Conservation (phyloP, 2,888 invertebrate genomes). For the Hoplodrina ambigua region DNA sequence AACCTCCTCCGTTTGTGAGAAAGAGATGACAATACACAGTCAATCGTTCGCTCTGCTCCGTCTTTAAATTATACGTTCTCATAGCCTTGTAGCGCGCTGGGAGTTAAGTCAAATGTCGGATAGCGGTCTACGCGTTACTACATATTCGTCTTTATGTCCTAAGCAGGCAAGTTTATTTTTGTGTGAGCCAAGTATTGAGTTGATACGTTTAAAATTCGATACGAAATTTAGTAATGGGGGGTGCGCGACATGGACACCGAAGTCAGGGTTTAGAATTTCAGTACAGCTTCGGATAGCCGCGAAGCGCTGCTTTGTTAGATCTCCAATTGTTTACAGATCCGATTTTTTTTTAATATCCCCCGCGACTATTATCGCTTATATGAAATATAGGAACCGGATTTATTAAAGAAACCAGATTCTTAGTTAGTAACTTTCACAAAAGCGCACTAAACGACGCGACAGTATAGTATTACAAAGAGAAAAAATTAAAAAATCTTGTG, state of each 20-base stretch:
- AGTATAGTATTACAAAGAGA: conserved; percentile 73
- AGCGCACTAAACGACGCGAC: conserved; percentile 65
- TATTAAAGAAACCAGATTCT: conserved; percentile 65
- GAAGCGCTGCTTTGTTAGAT: conserved; percentile 89
- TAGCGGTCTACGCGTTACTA: conserved; percentile 38
- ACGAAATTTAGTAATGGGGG: conserved; percentile 90
- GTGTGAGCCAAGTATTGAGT: conserved; percentile 24
- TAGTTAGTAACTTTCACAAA: conserved; percentile 58
- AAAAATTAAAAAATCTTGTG: conserved; percentile 61
- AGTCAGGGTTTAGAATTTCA: conserved; percentile 90
- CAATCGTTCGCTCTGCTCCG: conserved; percentile 77
- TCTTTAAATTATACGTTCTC: conserved; percentile 91
- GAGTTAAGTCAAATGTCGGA: conserved; percentile 69
- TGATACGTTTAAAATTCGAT: conserved; percentile 69
- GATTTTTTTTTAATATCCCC: conserved; percentile 80
- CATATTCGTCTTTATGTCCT: conserved; percentile 62
- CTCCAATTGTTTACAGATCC: conserved; percentile 86
- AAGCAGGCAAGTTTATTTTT: conserved; percentile 17
- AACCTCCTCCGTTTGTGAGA: conserved; percentile 72
- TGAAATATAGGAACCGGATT: conserved; percentile 70
- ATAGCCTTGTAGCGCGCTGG: conserved; percentile 86
- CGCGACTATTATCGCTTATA: conserved; percentile 70
- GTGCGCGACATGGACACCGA: conserved; percentile 89
- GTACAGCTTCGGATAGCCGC: conserved; percentile 90
- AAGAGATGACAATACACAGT: conserved; percentile 75